Conservation (phyloP, 2,797 vertebrate species). For the Coreius guichenoti region DNA sequence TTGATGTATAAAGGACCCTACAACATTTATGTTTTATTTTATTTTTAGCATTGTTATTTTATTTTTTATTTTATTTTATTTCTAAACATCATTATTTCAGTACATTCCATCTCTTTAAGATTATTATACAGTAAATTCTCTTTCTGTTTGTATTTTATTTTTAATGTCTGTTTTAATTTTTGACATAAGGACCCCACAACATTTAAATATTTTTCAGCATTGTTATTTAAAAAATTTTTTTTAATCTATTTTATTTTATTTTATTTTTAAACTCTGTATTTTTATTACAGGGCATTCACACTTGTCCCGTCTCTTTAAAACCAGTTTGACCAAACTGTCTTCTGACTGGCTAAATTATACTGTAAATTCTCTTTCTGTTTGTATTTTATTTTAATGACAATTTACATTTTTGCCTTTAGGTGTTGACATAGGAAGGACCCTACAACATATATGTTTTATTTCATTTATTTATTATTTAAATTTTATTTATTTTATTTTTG, state of each 20-base stretch:
- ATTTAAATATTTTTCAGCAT: neutral
- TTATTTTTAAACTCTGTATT: neutral
- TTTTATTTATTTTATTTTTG: no score
- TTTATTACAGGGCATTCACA: no score
- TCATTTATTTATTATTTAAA: no score
- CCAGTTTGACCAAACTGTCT: no score
- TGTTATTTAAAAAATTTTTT: neutral
- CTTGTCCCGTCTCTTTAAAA: no score
- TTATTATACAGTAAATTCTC: conserved; percentile 64
- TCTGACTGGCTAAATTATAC: no score
- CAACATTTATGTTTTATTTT: no score
- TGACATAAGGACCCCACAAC: neutral
- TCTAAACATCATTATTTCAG: no score
- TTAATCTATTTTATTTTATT: neutral
- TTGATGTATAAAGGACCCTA: no score
- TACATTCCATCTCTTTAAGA: conserved; percentile 68
- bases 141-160: neutral
- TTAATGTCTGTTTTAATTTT: neutral
- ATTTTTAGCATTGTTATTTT: no score
- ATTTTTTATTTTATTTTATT: no score
- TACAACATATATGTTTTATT: neutral
- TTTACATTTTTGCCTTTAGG: neutral
- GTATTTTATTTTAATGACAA: neutral
- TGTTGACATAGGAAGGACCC: neutral
- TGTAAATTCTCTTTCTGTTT: neutral